Evolutionary conservation across 2,797 vertebrate species (phyloP).

Genomic region (Chiroxiphia lanceolata): DNA sequence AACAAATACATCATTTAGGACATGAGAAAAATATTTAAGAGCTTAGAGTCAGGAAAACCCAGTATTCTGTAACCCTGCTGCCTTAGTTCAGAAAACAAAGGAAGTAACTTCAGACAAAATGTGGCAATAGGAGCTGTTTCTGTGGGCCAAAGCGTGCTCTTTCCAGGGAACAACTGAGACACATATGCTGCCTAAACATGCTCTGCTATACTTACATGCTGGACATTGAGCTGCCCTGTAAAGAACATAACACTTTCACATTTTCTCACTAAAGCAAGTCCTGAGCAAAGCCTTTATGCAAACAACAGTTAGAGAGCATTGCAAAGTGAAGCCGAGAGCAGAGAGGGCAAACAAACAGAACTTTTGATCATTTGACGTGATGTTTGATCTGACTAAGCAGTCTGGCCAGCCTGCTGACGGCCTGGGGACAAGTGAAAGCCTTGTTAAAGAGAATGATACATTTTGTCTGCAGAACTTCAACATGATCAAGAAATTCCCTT

Average conservation of each 20-base stretch:
- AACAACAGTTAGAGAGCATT: background rate
- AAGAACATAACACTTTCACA: background rate
- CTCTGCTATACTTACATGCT: no score
- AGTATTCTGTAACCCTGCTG: background rate
- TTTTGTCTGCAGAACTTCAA: background rate
- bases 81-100: background rate
- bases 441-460: background rate
- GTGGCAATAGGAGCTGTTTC: background rate
- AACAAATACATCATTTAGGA: background rate
- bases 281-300: background rate
- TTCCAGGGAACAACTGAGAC: background rate
- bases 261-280: background rate
- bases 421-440: background rate
- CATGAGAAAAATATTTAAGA: background rate
- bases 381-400: background rate
- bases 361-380: background rate
- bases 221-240: background rate
- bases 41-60: background rate
- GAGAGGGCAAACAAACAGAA: accelerated
- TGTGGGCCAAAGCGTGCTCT: background rate
- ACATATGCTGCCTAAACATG: background rate
- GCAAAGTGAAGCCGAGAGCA: background rate
- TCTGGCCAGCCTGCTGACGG: background rate
- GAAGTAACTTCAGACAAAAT: background rate
- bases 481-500: background rate